Percentiles rank a stretch among this genome's conserved stretches.
These are phyloP conservation scores for Ianthella basta DNA, from an alignment of 37 sponge, comb jelly and placozoan genomes.

Conservation along the genomic window DNA sequence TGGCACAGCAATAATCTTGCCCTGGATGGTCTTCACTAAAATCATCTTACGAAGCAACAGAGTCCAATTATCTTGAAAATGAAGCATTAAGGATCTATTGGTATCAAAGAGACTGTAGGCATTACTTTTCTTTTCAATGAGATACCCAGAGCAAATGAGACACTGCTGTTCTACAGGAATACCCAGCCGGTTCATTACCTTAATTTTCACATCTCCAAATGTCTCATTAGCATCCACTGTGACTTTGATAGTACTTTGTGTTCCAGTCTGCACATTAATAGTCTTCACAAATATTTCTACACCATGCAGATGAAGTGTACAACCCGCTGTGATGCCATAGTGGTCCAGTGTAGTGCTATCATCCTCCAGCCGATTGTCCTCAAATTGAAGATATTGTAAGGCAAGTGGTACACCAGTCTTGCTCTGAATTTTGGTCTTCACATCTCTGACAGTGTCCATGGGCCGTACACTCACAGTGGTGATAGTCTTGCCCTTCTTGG, in stretches of 20 bases:
- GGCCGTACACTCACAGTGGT: slow-evolving; percentile 93
- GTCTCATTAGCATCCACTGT: neutral
- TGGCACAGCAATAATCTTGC: too few species aligned
- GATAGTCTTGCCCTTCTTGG: slow-evolving; percentile 96
- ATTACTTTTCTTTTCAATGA: neutral
- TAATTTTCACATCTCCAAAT: slow-evolving; percentile 34
- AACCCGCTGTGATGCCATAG: slow-evolving; percentile 20
- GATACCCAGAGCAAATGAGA: neutral
- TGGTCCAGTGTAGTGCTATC: slow-evolving; percentile 5
- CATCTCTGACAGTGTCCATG: slow-evolving; percentile 91
- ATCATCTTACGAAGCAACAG: too few species aligned
- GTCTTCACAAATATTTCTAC: too few species aligned
- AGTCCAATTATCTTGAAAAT: too few species aligned
- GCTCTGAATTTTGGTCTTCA: slow-evolving; percentile 97
- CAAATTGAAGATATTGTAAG: slow-evolving; percentile 96
- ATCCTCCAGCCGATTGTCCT: slow-evolving; percentile 84
- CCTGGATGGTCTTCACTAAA: too few species aligned
- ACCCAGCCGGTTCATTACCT: slow-evolving; percentile 56
- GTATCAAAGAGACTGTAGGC: too few species aligned
- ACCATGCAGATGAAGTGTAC: neutral
- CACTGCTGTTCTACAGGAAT: slow-evolving; percentile 39
- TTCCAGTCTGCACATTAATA: too few species aligned
- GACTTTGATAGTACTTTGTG: neutral
- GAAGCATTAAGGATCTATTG: too few species aligned
- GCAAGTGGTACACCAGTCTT: slow-evolving; percentile 95